Conservation (phyloP, 1,140 invertebrate genomes). For the Heliconius eleuchia region DNA sequence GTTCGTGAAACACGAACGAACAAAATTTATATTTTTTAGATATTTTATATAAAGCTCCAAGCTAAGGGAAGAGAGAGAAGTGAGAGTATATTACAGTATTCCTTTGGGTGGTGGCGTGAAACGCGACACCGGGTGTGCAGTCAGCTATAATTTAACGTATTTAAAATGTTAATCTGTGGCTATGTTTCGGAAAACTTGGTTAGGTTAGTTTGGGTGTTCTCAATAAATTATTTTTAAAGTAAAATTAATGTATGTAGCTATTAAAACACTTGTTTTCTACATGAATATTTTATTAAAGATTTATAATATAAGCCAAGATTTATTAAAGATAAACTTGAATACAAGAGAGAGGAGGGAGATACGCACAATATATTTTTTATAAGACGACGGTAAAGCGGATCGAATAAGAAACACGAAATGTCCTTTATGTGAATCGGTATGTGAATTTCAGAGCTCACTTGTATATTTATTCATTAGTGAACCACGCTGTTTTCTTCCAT, state of each 20-base stretch:
- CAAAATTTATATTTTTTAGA: neutral
- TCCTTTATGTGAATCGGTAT: neutral
- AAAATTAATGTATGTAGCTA: neutral
- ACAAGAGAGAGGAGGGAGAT: neutral
- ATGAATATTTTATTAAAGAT: neutral
- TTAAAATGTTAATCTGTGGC: neutral
- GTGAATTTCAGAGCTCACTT: neutral
- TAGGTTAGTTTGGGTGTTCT: neutral
- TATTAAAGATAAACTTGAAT: no score
- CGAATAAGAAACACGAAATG: neutral
- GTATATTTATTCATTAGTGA: neutral
- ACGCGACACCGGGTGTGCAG: neutral
- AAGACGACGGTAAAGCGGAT: neutral
- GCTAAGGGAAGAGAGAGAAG: neutral
- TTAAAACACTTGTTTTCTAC: neutral
- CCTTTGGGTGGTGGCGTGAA: neutral
- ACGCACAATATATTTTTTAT: neutral
- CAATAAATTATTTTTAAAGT: neutral
- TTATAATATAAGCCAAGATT: neutral
- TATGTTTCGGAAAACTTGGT: neutral
- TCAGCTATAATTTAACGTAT: neutral
- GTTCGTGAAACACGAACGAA: neutral
- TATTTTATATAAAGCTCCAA: neutral
- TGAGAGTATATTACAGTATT: constrained; percentile 10
- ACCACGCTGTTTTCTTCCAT: neutral